A percentile compares a stretch with the other conserved stretches of the same genome.
phyloP scores from a whole-genome alignment of 2,113 vertebrate genomes.

The Lampris megalopsis region DNA sequence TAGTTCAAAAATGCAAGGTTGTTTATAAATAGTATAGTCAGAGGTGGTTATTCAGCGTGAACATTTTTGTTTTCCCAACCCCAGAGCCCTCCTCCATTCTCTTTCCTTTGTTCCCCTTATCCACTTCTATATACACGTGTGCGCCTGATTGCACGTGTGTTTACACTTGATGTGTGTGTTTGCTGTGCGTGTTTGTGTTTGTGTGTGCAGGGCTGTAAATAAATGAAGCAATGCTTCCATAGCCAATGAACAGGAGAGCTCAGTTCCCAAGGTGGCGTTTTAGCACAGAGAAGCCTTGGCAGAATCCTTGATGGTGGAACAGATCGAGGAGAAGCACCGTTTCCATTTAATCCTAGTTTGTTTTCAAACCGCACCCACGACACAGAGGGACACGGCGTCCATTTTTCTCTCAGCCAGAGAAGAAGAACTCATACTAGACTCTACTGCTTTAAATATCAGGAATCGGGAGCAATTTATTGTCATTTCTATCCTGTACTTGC shows the following conservation, averaged over 20 bases:
- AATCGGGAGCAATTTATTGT: too few species aligned
- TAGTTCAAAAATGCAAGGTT: conserved; percentile 28
- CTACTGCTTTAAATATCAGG: conserved; percentile 21
- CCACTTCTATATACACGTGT: conserved; percentile 31
- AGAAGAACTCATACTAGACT: conserved; percentile 42
- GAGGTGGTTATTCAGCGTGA: too few species aligned
- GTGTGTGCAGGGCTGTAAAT: conserved; percentile 54
- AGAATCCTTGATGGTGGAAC: conserved; percentile 56
- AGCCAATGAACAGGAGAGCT: conserved; percentile 62
- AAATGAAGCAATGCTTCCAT: conserved; percentile 72
- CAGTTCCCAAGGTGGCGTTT: conserved; percentile 70
- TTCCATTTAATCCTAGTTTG: conserved; percentile 66
- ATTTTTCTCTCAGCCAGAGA: conserved; percentile 28
- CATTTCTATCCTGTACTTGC: too few species aligned
- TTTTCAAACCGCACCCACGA: conserved; percentile 61
- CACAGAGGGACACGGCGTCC: conserved; percentile 21
- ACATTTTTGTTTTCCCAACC: background rate
- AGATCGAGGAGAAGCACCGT: conserved; percentile 59
- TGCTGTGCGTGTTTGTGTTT: conserved; percentile 43
- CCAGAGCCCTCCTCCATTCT: conserved; percentile 9
- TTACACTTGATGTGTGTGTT: conserved; percentile 34
- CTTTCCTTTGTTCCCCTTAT: background rate
- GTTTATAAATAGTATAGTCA: too few species aligned
- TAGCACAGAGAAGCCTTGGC: conserved; percentile 61
- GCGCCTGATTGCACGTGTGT: conserved; percentile 38